Base-by-base conservation (phyloP, 2,888 invertebrate species). In the Agrotis exclamationis region DNA sequence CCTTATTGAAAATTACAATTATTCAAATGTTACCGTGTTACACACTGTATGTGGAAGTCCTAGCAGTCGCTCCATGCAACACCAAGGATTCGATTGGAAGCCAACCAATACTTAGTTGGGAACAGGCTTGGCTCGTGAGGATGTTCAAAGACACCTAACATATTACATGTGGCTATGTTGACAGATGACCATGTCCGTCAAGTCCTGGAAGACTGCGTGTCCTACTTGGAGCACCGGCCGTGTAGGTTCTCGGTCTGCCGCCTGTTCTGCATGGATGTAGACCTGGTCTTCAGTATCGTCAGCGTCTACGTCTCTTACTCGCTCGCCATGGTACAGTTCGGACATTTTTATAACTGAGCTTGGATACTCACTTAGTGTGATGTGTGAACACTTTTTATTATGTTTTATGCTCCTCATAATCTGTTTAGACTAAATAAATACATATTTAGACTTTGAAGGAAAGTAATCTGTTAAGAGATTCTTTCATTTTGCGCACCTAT, bases 301-400 rank as follows among this genome's bases (percentile, higher is more conserved):
- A 4, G 39, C n/a, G n/a, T 67, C 24, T 51, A 24, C 50, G 20
- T 51, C 14, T 24, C 18, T 9, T 51, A 28, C 51, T 28, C 51
- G 5, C 39, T 62, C n/a, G 39, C 20, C 9, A 45, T 45, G 14
- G 11, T 53, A 28, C 51, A 67, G 63, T 67, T 67, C 9, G 20
- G 18, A 51, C 63, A 67, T 44, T 18, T 67, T 22, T 63, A 44
- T 51, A 24, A 63, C n/a, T 67, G 16, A 63, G 33, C 13, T 6
- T 33, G 51, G 33, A 33, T 11, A 44, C 24, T 44, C 1, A 51
- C 11, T 39, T 28, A 33, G 18, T 58, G 58, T 22, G 45, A 1
- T 18, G 24, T 13, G 59, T 45, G 22, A 18, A 18, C 22, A 9
- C 39, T 39, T 39, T 6, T 39, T 39, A 39, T 39, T 39, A 39